Base-by-base conservation (phyloP, 2,888 invertebrate genomes). In the Conus canariensis region DNA sequence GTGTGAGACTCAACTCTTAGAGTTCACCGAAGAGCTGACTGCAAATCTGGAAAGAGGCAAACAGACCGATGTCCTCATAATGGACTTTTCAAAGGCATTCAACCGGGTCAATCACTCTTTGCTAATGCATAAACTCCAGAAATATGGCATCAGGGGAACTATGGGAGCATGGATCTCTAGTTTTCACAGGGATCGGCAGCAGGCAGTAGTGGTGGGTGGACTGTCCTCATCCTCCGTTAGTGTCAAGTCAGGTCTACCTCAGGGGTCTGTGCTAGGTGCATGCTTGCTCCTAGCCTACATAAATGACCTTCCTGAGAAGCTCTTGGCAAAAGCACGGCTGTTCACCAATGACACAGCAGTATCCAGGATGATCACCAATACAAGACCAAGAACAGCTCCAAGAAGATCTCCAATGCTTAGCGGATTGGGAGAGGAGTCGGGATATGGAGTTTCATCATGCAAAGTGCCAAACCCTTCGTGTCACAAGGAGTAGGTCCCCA, bases 71-170 rank as follows among this genome's bases (percentile, higher is more conserved):
- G 70, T 74, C 74, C 30, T 88, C 22, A 67, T 88, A n/a, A 45
- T 74, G 25, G 88, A 88, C 56, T 88, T 88, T 70, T 19, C 45
- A 30, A 88, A 88, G 64, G 88, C 70, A n/a, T 88, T 88, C 56
- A 77, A 77, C 88, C 3, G 25, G 56, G 77, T 88, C 7, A 88
- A 70, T n/a, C 88, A 88, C 88, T 64, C 56, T 56, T 58, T 88
- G 16, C 88, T 88, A 10, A 22, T 88, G 25, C 88, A 88, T 56
- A 58, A 74, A 56, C 88, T 88, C 30, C 88, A 74, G 25, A 64
- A 10, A 19, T 74, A 88, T 10, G 88, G 88, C 25, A 7, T 77
- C 22, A 74, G 77, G 45, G 74, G 74, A 30, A 30, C 25, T n/a
- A 56, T 3, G 10, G 64, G 64, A n/a, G 64, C 70, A 22, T 88